These are phyloP conservation scores for Helicorthomorpha holstii DNA, from an alignment of 1,140 invertebrate genomes.

Conservation along the genomic window DNA sequence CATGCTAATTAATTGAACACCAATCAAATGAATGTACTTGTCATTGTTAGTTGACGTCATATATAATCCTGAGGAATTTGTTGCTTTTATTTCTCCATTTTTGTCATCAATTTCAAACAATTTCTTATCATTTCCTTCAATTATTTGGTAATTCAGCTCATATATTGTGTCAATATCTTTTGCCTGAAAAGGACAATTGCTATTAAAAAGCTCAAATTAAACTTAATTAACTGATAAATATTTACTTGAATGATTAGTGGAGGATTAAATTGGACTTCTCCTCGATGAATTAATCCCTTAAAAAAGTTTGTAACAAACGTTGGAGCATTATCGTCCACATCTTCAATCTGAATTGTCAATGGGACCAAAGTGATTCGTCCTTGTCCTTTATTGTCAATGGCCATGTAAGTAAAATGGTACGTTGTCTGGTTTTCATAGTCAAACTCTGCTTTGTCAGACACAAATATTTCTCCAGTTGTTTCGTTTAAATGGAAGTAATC, in stretches of 20 bases:
- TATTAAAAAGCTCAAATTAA: background rate
- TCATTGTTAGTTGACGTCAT: background rate
- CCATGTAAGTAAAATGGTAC: background rate
- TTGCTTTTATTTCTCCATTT: background rate
- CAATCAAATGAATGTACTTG: background rate
- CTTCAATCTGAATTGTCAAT: constrained; percentile 53
- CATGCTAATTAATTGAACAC: background rate
- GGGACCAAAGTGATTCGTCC: constrained; percentile 40
- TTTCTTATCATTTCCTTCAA: background rate
- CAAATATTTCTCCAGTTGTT: constrained; percentile 59
- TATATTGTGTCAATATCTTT: constrained; percentile 63
- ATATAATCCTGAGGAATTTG: background rate
- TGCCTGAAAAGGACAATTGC: constrained; percentile 34
- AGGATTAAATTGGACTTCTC: background rate
- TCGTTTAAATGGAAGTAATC: constrained; percentile 66
- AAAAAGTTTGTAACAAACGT: constrained; percentile 52
- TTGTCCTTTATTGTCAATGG: background rate
- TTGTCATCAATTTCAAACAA: background rate
- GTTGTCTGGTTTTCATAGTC: constrained; percentile 68
- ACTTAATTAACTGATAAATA: background rate
- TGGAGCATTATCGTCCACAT: constrained; percentile 75
- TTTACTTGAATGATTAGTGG: background rate
- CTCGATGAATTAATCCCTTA: constrained; percentile 4
- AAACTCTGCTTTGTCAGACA: constrained; percentile 54
- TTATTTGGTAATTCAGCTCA: constrained; percentile 48